Evolutionary conservation across 2,888 invertebrate species (phyloP).

Genomic region (Amorpha juglandis): DNA sequence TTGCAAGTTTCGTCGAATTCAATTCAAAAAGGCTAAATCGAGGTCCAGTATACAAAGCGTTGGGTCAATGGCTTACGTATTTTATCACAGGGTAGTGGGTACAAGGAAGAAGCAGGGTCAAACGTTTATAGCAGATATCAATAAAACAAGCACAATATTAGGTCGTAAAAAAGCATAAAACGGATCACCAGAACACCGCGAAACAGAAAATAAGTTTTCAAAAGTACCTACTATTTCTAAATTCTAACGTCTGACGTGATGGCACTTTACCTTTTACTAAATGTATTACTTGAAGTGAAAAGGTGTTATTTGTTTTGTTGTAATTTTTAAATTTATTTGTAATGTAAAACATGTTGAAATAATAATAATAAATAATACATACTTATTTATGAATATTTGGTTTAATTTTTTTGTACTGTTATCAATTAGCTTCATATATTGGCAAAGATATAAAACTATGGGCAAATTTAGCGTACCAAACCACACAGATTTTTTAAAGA

Average conservation of each 20-base stretch:
- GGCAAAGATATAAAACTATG: background rate
- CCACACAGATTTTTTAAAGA: no score
- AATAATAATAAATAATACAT: background rate
- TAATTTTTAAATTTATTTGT: background rate
- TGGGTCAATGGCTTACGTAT: background rate
- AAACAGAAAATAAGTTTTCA: background rate
- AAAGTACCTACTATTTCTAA: background rate
- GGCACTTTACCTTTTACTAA: background rate
- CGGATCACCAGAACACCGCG: conserved; percentile 2
- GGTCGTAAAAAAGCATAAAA: background rate
- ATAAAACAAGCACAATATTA: no score
- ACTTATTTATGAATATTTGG: background rate
- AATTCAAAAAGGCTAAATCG: background rate
- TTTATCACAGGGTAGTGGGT: background rate
- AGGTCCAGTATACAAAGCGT: background rate
- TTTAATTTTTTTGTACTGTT: background rate
- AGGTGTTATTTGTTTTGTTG: background rate
- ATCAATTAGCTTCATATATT: background rate
- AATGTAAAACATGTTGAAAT: background rate
- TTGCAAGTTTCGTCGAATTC: background rate
- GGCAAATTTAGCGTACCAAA: no score
- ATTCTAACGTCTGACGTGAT: no score
- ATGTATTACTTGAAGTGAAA: background rate
- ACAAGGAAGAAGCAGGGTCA: conserved; percentile 3
- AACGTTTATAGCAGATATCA: no score